Evolutionary conservation across 2,113 vertebrate genomes (phyloP).

Genomic region (Burhinus bistriatus): DNA sequence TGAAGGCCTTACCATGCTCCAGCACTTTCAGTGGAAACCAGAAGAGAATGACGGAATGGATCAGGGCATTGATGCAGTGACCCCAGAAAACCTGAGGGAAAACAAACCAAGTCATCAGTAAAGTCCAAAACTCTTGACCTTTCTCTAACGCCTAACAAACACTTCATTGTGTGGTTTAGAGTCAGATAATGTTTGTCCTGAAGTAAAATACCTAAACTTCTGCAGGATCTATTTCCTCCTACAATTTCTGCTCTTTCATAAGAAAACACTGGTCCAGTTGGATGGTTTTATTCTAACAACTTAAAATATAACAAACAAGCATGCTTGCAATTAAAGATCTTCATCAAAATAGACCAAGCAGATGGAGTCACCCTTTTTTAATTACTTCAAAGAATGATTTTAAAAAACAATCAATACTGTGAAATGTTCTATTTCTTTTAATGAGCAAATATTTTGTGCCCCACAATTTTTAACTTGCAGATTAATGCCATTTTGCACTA

Average conservation of each 20-base stretch:
- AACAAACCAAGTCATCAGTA: constrained; percentile 71
- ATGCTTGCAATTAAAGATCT: background rate
- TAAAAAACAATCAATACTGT: background rate
- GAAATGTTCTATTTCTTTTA: background rate
- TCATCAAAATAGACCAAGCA: background rate
- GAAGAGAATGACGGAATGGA: constrained; percentile 98
- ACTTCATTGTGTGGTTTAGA: constrained; percentile 32
- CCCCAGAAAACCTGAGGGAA: constrained; percentile 96
- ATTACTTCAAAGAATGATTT: background rate
- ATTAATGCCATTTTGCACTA: background rate
- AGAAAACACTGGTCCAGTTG: background rate
- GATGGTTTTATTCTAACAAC: background rate
- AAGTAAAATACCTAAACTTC: constrained; percentile 39
- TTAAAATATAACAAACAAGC: background rate
- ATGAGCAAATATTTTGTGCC: background rate
- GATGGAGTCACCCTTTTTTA: background rate
- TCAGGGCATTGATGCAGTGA: constrained; percentile 98
- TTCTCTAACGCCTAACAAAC: constrained; percentile 51
- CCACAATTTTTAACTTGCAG: background rate
- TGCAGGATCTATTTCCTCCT: constrained; percentile 42
- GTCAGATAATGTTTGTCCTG: background rate
- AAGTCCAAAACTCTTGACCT: constrained; percentile 68
- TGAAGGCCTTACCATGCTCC: constrained; percentile 87
- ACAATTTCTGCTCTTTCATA: background rate
- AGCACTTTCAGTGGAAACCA: constrained; percentile 97